Evolutionary conservation across 2,888 invertebrate genomes (phyloP).

Genomic region (Desoria tigrina): DNA sequence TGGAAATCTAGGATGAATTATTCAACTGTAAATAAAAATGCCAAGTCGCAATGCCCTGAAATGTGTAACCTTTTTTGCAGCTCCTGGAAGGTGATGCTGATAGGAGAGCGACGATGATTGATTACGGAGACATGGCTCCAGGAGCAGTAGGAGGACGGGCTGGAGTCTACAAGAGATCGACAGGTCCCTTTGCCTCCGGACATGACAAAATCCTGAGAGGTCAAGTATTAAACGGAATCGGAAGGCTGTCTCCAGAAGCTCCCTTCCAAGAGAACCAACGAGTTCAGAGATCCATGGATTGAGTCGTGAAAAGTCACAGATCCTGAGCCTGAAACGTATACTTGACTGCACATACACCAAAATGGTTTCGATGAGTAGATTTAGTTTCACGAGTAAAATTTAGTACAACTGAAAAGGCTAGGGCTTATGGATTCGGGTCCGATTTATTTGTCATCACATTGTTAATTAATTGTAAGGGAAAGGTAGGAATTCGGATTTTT

Average conservation of each 20-base stretch:
- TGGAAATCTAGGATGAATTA: too few species aligned
- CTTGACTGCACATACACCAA: conserved; percentile 14
- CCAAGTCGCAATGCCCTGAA: too few species aligned
- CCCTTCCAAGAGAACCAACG: conserved; percentile 10
- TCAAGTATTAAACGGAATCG: conserved; percentile 12
- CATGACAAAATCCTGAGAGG: background rate
- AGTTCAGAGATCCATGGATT: conserved; percentile 9
- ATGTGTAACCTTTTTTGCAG: conserved; percentile 28
- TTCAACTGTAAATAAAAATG: too few species aligned
- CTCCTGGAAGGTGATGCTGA: conserved; percentile 39
- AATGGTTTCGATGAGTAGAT: too few species aligned
- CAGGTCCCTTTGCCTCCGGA: conserved; percentile 10
- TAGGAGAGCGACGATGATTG: conserved; percentile 6
- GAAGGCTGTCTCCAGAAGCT: background rate
- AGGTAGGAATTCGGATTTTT: too few species aligned
- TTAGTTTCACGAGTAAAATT: too few species aligned
- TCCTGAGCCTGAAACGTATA: background rate
- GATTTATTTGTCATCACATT: too few species aligned
- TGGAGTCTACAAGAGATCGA: conserved; percentile 33
- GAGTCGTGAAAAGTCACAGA: background rate
- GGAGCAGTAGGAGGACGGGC: conserved; percentile 24
- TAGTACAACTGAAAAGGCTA: too few species aligned
- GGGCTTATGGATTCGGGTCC: too few species aligned
- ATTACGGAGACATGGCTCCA: conserved; percentile 25
- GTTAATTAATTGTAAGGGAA: too few species aligned